Conservation (phyloP, 1,140 invertebrate species). For the Drosophila sp. region DNA sequence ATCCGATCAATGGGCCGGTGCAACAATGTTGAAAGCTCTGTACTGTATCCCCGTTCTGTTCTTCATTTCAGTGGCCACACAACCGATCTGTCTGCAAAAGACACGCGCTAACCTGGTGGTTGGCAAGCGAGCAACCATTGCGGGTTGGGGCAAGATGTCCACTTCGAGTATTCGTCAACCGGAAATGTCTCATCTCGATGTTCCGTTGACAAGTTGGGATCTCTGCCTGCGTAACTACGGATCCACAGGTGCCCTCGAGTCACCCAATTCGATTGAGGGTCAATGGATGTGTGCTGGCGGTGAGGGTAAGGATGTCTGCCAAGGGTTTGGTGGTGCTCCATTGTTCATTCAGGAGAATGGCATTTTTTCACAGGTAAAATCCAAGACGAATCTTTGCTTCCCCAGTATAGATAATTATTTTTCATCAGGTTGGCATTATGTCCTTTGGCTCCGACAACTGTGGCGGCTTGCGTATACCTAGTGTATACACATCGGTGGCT, state of each 20-base stretch:
- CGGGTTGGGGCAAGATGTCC: slow-evolving; percentile 82
- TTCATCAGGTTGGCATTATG: slow-evolving; percentile 87
- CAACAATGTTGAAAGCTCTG: slow-evolving; percentile 53
- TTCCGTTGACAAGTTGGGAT: slow-evolving; percentile 81
- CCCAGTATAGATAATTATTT: neutral
- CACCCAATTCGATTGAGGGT: slow-evolving; percentile 84
- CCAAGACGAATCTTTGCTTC: neutral
- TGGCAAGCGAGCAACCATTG: slow-evolving; percentile 83
- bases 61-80: slow-evolving; percentile 83
- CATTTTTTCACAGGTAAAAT: slow-evolving; percentile 85
- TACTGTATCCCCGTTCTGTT: slow-evolving; percentile 24
- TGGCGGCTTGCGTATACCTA: slow-evolving; percentile 87
- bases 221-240: slow-evolving; percentile 79
- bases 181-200: slow-evolving; percentile 80
- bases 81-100: slow-evolving; percentile 84
- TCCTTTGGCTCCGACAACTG: slow-evolving; percentile 89
- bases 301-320: slow-evolving; percentile 87
- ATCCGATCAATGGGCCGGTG: slow-evolving; percentile 37
- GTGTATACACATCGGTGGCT: slow-evolving; percentile 88
- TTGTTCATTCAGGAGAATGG: slow-evolving; percentile 85
- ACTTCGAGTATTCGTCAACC: slow-evolving; percentile 73
- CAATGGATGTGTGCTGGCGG: slow-evolving; percentile 88
- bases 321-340: slow-evolving; percentile 88
- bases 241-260: slow-evolving; percentile 79
- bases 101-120: slow-evolving; percentile 83